Evolutionary conservation across 2,797 vertebrate genomes (phyloP).

Genomic region (Anguilla obscura): DNA sequence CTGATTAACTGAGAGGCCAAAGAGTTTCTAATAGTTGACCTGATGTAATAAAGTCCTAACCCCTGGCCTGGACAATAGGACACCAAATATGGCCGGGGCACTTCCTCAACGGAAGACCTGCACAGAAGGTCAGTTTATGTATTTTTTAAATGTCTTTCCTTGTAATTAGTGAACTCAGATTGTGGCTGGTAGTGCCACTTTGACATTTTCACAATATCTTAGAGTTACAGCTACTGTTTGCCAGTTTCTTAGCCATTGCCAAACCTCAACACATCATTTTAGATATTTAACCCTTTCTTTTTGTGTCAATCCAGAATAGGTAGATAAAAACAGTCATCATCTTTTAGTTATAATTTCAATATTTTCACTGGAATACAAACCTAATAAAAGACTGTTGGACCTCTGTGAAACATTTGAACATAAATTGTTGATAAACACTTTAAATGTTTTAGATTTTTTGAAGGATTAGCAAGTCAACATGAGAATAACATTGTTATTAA

Average conservation of each 20-base stretch:
- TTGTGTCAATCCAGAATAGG: background rate
- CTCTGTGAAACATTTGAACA: background rate
- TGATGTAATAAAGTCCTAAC: background rate
- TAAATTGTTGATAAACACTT: background rate
- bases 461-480: background rate
- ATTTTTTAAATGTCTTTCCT: background rate
- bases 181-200: background rate
- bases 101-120: background rate
- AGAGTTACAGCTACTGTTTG: background rate
- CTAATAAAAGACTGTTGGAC: background rate
- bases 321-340: background rate
- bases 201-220: too few species aligned
- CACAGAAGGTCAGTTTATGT: background rate
- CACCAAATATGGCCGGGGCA: background rate
- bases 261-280: background rate
- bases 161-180: background rate
- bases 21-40: background rate
- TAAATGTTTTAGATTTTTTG: background rate
- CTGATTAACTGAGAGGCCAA: background rate
- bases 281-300: background rate
- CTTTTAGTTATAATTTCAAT: background rate
- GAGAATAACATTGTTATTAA: background rate
- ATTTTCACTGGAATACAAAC: too few species aligned
- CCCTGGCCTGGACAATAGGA: background rate
- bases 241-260: background rate